Percentiles rank a stretch among this genome's conserved stretches.
Conservation (phyloP, 2,888 invertebrate species). For the Charanyca ferruginea region DNA sequence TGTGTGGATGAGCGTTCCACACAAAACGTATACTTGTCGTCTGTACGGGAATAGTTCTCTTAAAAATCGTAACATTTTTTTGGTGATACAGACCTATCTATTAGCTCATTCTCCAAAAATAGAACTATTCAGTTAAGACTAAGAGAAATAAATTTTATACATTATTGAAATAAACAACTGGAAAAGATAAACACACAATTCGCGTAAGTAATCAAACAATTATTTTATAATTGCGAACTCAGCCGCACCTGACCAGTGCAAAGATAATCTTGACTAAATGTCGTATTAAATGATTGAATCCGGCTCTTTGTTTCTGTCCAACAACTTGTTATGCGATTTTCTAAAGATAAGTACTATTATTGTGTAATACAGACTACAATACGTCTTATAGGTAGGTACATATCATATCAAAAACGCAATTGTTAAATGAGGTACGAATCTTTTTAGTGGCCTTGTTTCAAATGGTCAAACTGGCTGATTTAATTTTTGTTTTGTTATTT, state of each 20-base stretch:
- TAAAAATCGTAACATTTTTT: too few relatives aligned
- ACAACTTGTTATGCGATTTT: slow-evolving; percentile 71
- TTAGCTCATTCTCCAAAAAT: slow-evolving; percentile 12
- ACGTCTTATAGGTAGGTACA: slow-evolving; percentile 51
- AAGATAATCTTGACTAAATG: slow-evolving; percentile 67
- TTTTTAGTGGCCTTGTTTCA: slow-evolving; percentile 60
- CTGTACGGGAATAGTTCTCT: too few relatives aligned
- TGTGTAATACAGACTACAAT: slow-evolving; percentile 69
- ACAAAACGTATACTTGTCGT: too few relatives aligned
- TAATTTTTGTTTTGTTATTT: slow-evolving; percentile 21
- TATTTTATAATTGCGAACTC: slow-evolving; percentile 60
- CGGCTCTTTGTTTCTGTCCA: slow-evolving; percentile 72
- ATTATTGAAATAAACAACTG: slow-evolving; percentile 39
- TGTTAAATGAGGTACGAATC: slow-evolving; percentile 37
- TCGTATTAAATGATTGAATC: slow-evolving; percentile 71
- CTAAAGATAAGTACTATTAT: slow-evolving; percentile 71
- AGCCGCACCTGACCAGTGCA: slow-evolving; percentile 61
- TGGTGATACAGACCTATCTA: not conserved
- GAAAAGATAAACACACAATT: slow-evolving; percentile 43
- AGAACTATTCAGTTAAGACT: slow-evolving; percentile 2
- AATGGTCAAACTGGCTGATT: slow-evolving; percentile 52
- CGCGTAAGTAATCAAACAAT: slow-evolving; percentile 54
- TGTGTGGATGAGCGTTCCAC: too few relatives aligned
- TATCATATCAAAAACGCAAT: slow-evolving; percentile 65
- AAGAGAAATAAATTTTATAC: slow-evolving; percentile 37